Base-by-base conservation (phyloP, 2,797 vertebrate species). In the Melanotaenia parkinsoni region DNA sequence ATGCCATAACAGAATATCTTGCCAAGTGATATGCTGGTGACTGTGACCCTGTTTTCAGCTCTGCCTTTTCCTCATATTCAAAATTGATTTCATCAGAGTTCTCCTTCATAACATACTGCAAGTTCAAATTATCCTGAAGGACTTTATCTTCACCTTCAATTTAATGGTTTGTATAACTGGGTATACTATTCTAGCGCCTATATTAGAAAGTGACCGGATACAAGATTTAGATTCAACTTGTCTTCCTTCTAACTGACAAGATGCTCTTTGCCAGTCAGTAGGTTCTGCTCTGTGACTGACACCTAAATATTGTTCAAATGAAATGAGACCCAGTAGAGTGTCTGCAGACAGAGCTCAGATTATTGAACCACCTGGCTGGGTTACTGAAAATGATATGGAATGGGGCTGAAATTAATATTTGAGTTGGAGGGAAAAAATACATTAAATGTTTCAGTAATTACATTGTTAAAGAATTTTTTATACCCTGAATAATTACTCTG, bases 221-320 rank as follows among this genome's bases (percentile, higher is more conserved):
- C 18, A 72, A 45, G 51, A 65, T 67, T 64, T 64, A 76, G 83
- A 50, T 63, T 75, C 58, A 38, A n/a, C 57, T 67, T 20, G 67
- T 77, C 81, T 67, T 74, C 64, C 38, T 20, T 66, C 53, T 71
- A 53, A 0, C 63, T 66, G 77, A 70, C 51, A 26, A 28, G 57
- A 45, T 5, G 26, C 60, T 77, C 54, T 53, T 63, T 60, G 47
- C 57, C 57, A 65, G 35, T 38, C 40, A 43, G 53, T 61, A 79
- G 80, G 65, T 28, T 78, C 33, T 33, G 58, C 51, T 3, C 14
- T 13, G 18, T 84, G 86, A 89, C 76, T 89, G 87, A 85, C 81
- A 80, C 38, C 35, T 14, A 84, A 79, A 89, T 84, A 77, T 71
- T 71, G 70, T 59, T 76, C 73, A 80, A 76, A 77, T 82, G 47